phyloP scores from a whole-genome alignment of 2,113 vertebrate species.

The Laticauda laticaudata region DNA sequence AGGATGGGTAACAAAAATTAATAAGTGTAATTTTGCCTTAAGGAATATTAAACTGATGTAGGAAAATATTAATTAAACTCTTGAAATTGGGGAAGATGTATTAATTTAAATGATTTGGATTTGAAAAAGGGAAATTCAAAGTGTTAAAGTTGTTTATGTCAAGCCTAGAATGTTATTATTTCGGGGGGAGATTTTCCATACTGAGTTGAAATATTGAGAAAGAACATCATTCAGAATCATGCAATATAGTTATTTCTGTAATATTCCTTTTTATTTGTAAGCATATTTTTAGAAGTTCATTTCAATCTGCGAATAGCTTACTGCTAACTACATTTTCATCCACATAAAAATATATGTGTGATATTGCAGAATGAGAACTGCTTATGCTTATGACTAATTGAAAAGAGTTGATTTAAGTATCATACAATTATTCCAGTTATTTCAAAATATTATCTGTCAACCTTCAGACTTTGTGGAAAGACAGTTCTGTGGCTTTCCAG shows the following conservation, averaged over 20 bases:
- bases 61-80: slow-evolving; percentile 59
- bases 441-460: not conserved
- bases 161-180: slow-evolving; percentile 17
- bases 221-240: not conserved
- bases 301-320: not conserved
- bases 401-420: not conserved
- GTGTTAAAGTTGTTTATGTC: slow-evolving; percentile 25
- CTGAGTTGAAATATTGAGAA: not conserved
- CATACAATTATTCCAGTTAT: not conserved
- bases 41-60: slow-evolving; percentile 39
- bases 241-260: not conserved
- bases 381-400: not conserved
- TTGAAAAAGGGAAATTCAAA: slow-evolving; percentile 36
- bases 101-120: slow-evolving; percentile 62
- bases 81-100: slow-evolving; percentile 54
- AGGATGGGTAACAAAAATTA: slow-evolving; percentile 12
- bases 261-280: not conserved
- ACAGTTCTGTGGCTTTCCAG: not conserved
- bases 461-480: not conserved
- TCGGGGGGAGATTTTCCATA: not conserved
- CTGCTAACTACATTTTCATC: not conserved
- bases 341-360: not conserved
- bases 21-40: slow-evolving; percentile 6
- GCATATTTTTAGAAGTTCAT: not conserved
- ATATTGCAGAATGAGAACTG: not conserved